Evolutionary conservation across 2,113 vertebrate genomes (phyloP), one percentile per base, ranked within the genome.

Genomic region (Scytalopus superciliaris): DNA sequence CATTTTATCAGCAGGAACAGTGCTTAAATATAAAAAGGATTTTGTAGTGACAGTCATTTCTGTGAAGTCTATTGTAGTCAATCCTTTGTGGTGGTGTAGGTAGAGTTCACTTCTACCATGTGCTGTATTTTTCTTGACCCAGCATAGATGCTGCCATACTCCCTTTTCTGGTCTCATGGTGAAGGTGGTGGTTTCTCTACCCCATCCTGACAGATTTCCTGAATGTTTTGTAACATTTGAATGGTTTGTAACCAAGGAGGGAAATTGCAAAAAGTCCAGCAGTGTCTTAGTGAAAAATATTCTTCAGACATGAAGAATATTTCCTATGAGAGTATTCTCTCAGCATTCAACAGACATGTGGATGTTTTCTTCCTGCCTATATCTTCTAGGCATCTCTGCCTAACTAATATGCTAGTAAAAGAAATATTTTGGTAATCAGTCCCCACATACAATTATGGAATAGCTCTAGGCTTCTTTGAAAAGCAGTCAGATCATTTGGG

Each of bases 81-180:
- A 9, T 62, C 42, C 50, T 47, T 19, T 5, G 2, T 2, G 1
- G 44, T 16, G 68, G 27, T 42, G 24, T 3, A 24, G 50, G 42
- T 74, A 89, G 57, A 56, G 39, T 33, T 90, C 0, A 0, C 5
- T 23, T 68, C 44, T 47, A 6, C 28, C 35, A 18, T 2, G 2
- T 4, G 9, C 30, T 64, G 47, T 28, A 6, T 30, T 85, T 74
- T 56, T 28, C 52, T 72, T 53, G 14, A 27, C n/a, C 23, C 23
- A 57, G 9, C 12, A 9, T 0, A 8, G 57, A 9, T 57, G 80
- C 14, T 49, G 7, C 22, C 2, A 1, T 14, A 9, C 25, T 88
- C 50, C 42, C 1, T 42, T 86, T 69, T 67, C 59, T 6, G 6
- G 1, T 37, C 56, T 80, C 9, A 5, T 35, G 39, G 9, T 18